Percentiles rank a stretch among this genome's conserved stretches.
Conservation (phyloP, 1,140 invertebrate species). For the Hylaeus anthracinus region DNA sequence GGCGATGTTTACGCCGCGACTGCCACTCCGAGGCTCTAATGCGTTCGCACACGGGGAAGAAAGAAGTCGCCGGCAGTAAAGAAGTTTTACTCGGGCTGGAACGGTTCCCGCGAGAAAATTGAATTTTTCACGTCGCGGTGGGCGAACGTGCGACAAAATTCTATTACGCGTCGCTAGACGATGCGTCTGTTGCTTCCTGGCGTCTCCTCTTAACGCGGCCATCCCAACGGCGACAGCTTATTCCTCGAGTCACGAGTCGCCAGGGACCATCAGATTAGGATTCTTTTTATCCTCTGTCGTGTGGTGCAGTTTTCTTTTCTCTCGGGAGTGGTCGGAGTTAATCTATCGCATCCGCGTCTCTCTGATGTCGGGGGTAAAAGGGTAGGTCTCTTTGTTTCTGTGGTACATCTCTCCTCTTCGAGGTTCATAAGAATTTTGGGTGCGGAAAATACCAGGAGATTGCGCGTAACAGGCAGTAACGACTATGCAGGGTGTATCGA, state of each 20-base stretch:
- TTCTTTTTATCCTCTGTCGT: background rate
- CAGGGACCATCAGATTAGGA: background rate
- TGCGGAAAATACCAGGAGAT: too few species aligned
- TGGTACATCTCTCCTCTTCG: too few species aligned
- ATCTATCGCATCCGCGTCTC: background rate
- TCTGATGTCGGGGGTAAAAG: background rate
- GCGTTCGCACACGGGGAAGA: too few species aligned
- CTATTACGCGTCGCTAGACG: conserved; percentile 3
- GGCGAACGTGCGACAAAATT: conserved; percentile 2
- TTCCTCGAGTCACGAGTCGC: background rate
- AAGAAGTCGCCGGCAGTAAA: background rate
- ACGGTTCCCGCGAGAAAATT: conserved; percentile 8
- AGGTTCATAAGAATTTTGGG: too few species aligned
- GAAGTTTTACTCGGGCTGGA: background rate
- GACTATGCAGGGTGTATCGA: too few species aligned
- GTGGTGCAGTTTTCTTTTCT: background rate
- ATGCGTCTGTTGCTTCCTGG: background rate
- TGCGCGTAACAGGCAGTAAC: too few species aligned
- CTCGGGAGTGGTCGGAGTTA: background rate
- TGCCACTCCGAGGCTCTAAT: too few species aligned
- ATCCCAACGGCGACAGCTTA: conserved; percentile 15
- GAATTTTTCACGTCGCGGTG: background rate
- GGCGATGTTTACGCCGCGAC: too few species aligned
- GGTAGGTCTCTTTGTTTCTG: background rate
- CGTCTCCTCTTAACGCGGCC: background rate